These are phyloP conservation scores for Pachliopta kotzebuea DNA, from an alignment of 2,888 invertebrate species.

Conservation along the genomic window DNA sequence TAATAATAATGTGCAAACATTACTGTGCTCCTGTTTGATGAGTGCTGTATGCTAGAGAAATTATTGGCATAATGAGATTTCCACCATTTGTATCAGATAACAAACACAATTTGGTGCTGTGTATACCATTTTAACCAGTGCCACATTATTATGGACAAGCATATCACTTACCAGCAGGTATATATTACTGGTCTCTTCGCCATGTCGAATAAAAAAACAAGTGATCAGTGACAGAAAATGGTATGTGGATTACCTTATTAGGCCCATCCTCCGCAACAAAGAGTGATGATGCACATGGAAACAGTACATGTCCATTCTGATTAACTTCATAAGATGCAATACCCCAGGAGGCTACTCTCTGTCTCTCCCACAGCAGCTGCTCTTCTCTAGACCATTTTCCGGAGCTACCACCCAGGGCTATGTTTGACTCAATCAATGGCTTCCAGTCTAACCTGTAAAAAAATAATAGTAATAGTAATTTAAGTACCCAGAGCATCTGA, in stretches of 20 bases:
- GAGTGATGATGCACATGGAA: constrained; percentile 93
- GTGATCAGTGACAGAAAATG: not conserved
- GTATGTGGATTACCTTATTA: constrained; percentile 49
- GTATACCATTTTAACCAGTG: no score
- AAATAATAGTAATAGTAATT: not conserved
- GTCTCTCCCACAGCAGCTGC: constrained; percentile 94
- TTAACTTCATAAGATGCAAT: constrained; percentile 96
- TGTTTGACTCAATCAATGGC: constrained; percentile 89
- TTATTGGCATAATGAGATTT: no score
- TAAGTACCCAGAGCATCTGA: no score
- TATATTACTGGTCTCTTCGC: no score
- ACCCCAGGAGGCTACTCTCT: constrained; percentile 94
- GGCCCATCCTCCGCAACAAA: constrained; percentile 85
- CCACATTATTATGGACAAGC: no score
- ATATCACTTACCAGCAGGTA: no score
- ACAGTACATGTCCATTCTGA: constrained; percentile 91
- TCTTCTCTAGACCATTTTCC: constrained; percentile 91
- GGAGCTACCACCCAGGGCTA: constrained; percentile 78
- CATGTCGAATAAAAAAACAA: no score
- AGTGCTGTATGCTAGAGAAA: no score
- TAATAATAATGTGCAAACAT: no score
- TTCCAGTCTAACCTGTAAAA: constrained; percentile 86
- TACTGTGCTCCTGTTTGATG: no score
- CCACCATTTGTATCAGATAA: no score
- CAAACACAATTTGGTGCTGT: no score